Evolutionary conservation across 2,113 vertebrate species (phyloP), one percentile per base, ranked within the genome.

Genomic region (Trinectes maculatus): DNA sequence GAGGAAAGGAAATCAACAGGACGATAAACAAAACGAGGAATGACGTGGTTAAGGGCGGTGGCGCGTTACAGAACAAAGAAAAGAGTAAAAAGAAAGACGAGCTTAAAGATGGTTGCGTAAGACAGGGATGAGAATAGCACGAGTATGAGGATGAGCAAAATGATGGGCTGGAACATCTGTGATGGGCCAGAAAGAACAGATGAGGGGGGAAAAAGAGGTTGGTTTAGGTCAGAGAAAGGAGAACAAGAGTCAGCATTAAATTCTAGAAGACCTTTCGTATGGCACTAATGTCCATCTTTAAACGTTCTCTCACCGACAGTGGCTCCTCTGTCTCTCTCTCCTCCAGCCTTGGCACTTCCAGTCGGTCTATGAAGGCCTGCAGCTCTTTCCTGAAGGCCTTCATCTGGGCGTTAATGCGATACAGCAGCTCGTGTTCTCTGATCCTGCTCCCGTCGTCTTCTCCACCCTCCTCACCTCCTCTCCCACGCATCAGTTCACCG

Each of bases 161-260:
- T 99, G 92, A 99, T 97, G 84, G 98, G 98, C 95, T 99, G 98
- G 93, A 99, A 98, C 97, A 99, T 99, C 97, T 99, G 94, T 91
- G 12, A 28, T 22, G 34, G 73, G 76, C 44, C 9, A 91, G 77
- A 89, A 90, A 91, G 77, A 89, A 90, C 92, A 24, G 67, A 93
- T 79, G 92, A 58, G 43, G 34, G 5, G 11, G 21, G 79, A 79
- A 71, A 48, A 71, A 67, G 29, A 69, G 65, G 63, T 58, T 49
- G 52, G 57, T 69, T 74, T 64, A 26, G 72, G 71, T 83, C 51
- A 81, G 75, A 59, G 52, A 55, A 65, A 71, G 69, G 71, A 68
- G 70, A 79, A 76, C 60, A 16, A 70, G 22, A 26, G 61, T 79
- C 55, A 74, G 51, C 18, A 13, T 64, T 63, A 25, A 60, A 61